phyloP scores from a whole-genome alignment of 2,113 vertebrate species.

The Morone chrysops region DNA sequence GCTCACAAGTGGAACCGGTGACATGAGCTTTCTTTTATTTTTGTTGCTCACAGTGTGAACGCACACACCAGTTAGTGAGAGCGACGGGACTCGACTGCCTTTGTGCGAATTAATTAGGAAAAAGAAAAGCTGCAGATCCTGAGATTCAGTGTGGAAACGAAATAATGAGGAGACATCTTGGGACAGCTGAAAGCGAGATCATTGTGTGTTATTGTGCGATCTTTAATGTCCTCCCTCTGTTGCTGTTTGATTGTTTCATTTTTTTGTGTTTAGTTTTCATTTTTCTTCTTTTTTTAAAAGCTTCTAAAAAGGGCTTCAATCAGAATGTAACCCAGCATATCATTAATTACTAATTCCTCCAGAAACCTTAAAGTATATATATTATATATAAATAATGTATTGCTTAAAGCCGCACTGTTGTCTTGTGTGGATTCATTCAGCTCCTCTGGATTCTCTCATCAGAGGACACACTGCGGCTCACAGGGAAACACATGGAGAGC shows the following conservation, averaged over 20 bases:
- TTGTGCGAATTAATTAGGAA: neutral
- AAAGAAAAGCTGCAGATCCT: constrained; percentile 25
- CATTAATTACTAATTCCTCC: constrained; percentile 71
- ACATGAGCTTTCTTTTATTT: too few species aligned
- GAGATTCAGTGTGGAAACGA: neutral
- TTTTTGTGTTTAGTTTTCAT: constrained; percentile 19
- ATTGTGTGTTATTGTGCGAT: neutral
- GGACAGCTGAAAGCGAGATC: constrained; percentile 14
- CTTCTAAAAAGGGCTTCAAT: constrained; percentile 77
- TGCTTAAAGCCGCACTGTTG: constrained; percentile 46
- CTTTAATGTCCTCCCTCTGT: neutral
- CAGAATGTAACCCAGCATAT: constrained; percentile 78
- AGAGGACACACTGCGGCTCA: too few species aligned
- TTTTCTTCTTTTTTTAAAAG: constrained; percentile 50
- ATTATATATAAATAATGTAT: constrained; percentile 65
- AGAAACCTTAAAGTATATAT: constrained; percentile 62
- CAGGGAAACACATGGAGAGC: too few species aligned
- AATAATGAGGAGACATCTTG: neutral
- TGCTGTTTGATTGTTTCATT: neutral
- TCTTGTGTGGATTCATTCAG: constrained; percentile 35
- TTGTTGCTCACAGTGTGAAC: too few species aligned
- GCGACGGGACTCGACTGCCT: neutral
- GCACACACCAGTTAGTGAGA: neutral
- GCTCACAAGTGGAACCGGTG: too few species aligned
- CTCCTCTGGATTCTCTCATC: neutral